Base-by-base conservation (phyloP, 2,797 vertebrate genomes). In the Pagetopsis macropterus region DNA sequence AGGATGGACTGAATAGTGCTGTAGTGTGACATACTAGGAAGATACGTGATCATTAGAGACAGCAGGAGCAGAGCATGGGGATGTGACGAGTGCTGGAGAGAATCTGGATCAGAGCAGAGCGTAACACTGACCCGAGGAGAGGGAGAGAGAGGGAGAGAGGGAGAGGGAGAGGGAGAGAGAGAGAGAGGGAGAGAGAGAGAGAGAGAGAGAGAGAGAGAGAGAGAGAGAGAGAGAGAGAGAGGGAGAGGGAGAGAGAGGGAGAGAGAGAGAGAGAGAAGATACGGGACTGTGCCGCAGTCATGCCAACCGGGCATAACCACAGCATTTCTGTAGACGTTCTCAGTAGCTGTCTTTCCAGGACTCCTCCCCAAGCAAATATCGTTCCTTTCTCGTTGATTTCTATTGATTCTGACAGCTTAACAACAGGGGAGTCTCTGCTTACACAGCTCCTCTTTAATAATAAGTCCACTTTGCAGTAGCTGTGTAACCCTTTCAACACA, bases 51-150 rank as follows among this genome's bases (percentile, higher is more conserved):
- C 66, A 74, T 81, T 73, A 76, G 73, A 86, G 81, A 72, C 23
- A 9, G 73, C 75, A 59, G 76, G 69, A 89, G 76, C 70, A 45
- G 71, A 86, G 81, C 83, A 27, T 54, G 83, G 78, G 72, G 59
- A 79, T 61, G 82, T 86, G 91, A 87, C 83, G 67, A 70, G 21
- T 75, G 75, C 73, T 49, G 56, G 67, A 84, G 65, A 79, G 67
- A 77, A 76, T 59, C 73, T 78, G 81, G 81, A 84, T 87, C 76
- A 79, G 83, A 82, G 82, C 70, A 45, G 85, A 87, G 76, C 71
- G 80, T 72, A 78, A 79, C 79, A 78, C 65, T 85, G 88, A 89
- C 85, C n/a, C n/a, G n/a, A n/a, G n/a, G n/a, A n/a, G n/a, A n/a
- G n/a, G n/a, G n/a, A n/a, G n/a, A n/a, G n/a, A n/a, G n/a, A n/a